phyloP scores from a whole-genome alignment of 2,888 invertebrate species.

The Exephanes ischioxanthus region DNA sequence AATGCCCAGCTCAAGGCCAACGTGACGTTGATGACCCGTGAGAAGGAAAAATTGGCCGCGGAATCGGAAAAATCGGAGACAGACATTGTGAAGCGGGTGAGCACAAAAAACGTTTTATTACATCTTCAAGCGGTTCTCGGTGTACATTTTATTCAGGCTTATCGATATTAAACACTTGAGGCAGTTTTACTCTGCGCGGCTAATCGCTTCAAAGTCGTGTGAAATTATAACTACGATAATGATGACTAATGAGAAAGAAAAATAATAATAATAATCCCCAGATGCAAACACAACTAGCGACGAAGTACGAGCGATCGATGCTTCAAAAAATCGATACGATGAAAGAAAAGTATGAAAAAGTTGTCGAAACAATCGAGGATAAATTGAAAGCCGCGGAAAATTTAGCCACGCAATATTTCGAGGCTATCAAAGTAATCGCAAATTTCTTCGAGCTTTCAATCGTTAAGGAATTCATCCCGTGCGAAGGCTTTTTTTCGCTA shows the following conservation, averaged over 20 bases:
- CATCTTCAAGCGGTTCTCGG: conserved; percentile 19
- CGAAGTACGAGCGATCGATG: conserved; percentile 65
- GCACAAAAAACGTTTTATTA: conserved; percentile 37
- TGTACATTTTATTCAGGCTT: conserved; percentile 19
- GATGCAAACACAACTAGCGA: conserved; percentile 61
- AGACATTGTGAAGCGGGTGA: conserved; percentile 56
- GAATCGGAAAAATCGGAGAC: conserved; percentile 64
- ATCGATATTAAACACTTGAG: neutral
- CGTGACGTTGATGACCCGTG: conserved; percentile 67
- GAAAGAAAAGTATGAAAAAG: conserved; percentile 62
- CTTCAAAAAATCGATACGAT: conserved; percentile 58
- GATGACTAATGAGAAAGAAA: conserved; percentile 19
- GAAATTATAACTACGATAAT: conserved; percentile 15
- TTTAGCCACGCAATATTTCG: conserved; percentile 58
- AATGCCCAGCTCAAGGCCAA: conserved; percentile 74
- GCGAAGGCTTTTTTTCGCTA: too few relatives aligned
- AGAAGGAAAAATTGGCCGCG: conserved; percentile 69
- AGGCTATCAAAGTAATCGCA: conserved; percentile 66
- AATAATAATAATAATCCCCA: conserved; percentile 28
- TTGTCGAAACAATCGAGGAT: conserved; percentile 42
- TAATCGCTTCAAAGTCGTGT: neutral
- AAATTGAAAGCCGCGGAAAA: conserved; percentile 61
- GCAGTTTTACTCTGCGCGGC: conserved; percentile 4
- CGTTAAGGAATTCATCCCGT: too few relatives aligned
- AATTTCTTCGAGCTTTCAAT: neutral